Percentiles rank a stretch among this genome's conserved stretches.
These are phyloP conservation scores for Meiosimyza platycephala DNA, from an alignment of 2,888 invertebrate species.

Conservation along the genomic window DNA sequence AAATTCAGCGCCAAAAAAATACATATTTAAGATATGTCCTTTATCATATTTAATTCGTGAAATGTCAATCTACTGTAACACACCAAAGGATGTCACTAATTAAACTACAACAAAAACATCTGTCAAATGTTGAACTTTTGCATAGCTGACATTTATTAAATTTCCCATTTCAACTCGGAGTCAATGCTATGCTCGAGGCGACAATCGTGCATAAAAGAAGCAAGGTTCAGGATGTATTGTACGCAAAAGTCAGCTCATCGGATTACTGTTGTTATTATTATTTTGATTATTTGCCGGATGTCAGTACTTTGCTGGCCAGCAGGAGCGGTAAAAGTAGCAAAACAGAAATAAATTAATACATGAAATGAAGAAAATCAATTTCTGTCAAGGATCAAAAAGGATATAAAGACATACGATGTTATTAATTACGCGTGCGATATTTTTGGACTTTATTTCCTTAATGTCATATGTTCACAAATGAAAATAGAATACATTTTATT, in stretches of 20 bases:
- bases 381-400: neutral
- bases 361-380: neutral
- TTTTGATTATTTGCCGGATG: conserved; percentile 1
- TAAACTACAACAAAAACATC: conserved; percentile 39
- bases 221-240: neutral
- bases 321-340: neutral
- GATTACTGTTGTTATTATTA: conserved; percentile 11
- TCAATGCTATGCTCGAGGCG: conserved; percentile 1
- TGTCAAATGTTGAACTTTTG: conserved; percentile 28
- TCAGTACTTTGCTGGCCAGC: neutral
- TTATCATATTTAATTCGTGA: too few species aligned
- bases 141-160: conserved; percentile 36
- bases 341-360: conserved; percentile 6
- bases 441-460: too few species aligned
- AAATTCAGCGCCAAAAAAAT: too few species aligned
- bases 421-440: conserved; percentile 1
- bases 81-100: conserved; percentile 32
- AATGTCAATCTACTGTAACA: neutral
- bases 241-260: conserved; percentile 1
- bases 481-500: too few species aligned
- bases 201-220: neutral
- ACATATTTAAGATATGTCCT: too few species aligned
- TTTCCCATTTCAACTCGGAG: conserved; percentile 21
- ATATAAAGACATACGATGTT: neutral
- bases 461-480: too few species aligned